Evolutionary conservation across 2,888 invertebrate genomes (phyloP).

Genomic region (Hololepta plana): DNA sequence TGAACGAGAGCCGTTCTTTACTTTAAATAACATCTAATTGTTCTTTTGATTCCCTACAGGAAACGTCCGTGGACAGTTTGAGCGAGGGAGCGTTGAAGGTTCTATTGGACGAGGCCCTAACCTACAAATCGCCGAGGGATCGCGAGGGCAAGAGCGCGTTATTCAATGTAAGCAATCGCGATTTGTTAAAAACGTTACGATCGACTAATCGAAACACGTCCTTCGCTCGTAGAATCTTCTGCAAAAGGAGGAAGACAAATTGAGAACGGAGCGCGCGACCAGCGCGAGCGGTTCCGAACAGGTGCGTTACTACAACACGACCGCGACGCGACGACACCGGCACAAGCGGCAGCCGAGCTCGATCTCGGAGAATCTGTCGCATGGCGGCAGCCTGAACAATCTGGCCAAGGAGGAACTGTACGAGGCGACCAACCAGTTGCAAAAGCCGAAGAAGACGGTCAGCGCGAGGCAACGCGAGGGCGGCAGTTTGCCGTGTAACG

Average conservation of each 20-base stretch:
- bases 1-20: too few relatives aligned
- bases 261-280: conserved; percentile 38
- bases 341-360: conserved; percentile 24
- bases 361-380: conserved; percentile 32
- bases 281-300: conserved; percentile 28
- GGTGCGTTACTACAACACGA: conserved; percentile 27
- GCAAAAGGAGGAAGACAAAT: conserved; percentile 59
- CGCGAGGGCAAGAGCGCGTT: conserved; percentile 68
- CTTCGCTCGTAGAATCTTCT: conserved; percentile 41
- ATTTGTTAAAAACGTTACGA: neutral
- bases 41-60: conserved; percentile 17
- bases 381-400: conserved; percentile 39
- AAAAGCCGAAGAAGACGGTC: conserved; percentile 20
- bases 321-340: conserved; percentile 26
- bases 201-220: neutral
- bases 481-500: conserved; percentile 28
- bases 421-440: conserved; percentile 15
- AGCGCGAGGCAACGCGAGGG: conserved; percentile 40
- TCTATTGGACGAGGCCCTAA: conserved; percentile 66
- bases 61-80: conserved; percentile 28
- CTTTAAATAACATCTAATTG: too few relatives aligned
- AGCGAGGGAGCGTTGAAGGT: conserved; percentile 62
- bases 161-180: conserved; percentile 42
- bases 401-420: conserved; percentile 30
- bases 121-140: conserved; percentile 71